Evolutionary conservation across 2,113 vertebrate genomes (phyloP).

Genomic region (Rhabdornis inornatus): DNA sequence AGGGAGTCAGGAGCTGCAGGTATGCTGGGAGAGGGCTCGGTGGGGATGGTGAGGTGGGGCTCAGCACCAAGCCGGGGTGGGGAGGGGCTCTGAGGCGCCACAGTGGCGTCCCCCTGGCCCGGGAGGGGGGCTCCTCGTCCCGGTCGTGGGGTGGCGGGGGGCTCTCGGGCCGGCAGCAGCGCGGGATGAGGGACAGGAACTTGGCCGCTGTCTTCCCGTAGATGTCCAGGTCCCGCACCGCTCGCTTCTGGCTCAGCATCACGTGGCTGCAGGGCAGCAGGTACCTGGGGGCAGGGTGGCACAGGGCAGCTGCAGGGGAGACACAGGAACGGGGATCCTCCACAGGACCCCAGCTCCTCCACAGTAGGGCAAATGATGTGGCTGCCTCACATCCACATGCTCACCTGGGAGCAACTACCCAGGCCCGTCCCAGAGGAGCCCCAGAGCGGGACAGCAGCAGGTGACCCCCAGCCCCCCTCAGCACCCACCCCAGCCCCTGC

Average conservation of each 20-base stretch:
- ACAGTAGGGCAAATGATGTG: accelerated
- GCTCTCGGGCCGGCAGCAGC: slow-evolving; percentile 81
- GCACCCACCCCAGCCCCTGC: neutral
- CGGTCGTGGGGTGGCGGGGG: slow-evolving; percentile 48
- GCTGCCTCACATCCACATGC: neutral
- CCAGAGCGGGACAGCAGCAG: neutral
- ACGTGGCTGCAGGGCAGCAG: slow-evolving; percentile 95
- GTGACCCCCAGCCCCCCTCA: neutral
- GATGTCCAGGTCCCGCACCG: slow-evolving; percentile 89
- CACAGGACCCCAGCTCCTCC: neutral
- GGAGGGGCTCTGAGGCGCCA: too few species aligned
- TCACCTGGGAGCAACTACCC: too few species aligned
- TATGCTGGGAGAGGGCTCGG: neutral
- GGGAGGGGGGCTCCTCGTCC: slow-evolving; percentile 81
- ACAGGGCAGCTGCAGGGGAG: neutral
- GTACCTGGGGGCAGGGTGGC: slow-evolving; percentile 77
- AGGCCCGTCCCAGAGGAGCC: neutral
- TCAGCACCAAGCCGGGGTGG: too few species aligned
- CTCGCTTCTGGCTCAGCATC: slow-evolving; percentile 94
- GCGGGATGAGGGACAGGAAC: slow-evolving; percentile 92
- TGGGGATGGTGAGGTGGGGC: too few species aligned
- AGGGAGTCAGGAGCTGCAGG: neutral
- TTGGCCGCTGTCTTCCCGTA: slow-evolving; percentile 91
- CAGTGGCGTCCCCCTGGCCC: slow-evolving; percentile 80
- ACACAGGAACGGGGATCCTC: neutral